Conservation (phyloP, 1,140 invertebrate genomes). For the Pachyrhynchus sulphureomaculatus region DNA sequence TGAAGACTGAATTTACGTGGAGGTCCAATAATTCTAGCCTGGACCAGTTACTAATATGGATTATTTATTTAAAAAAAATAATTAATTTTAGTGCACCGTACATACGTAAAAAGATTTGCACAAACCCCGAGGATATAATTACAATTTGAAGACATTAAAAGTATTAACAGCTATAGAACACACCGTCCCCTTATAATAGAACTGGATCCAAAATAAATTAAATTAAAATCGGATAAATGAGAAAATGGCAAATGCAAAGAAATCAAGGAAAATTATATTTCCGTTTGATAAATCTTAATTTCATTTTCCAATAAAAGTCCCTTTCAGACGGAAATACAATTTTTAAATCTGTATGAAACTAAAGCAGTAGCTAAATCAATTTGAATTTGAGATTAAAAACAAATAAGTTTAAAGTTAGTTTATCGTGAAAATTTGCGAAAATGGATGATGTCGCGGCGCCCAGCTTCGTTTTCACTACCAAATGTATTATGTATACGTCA, state of each 20-base stretch:
- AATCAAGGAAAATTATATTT: slow-evolving; percentile 27
- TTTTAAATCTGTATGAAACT: slow-evolving; percentile 19
- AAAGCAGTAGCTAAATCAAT: slow-evolving; percentile 14
- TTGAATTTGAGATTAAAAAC: slow-evolving; percentile 11
- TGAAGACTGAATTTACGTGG: no score
- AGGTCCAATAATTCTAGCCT: no score
- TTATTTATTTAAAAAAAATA: no score
- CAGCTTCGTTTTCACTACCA: no score
- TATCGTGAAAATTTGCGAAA: background rate
- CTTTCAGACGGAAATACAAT: slow-evolving; percentile 5
- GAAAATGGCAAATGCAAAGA: slow-evolving; percentile 22
- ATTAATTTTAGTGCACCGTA: no score
- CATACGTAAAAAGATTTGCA: no score
- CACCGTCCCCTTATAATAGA: slow-evolving; percentile 7
- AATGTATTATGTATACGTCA: no score
- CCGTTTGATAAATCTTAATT: slow-evolving; percentile 28
- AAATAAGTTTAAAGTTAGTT: slow-evolving; percentile 11
- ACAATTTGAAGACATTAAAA: no score
- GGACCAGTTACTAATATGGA: no score
- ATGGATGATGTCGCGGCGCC: no score
- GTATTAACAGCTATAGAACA: background rate
- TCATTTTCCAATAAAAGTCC: slow-evolving; percentile 22
- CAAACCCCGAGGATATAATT: no score
- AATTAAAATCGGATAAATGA: slow-evolving; percentile 8
- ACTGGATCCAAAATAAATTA: slow-evolving; percentile 15